These are phyloP conservation scores for Girardinichthys multiradiatus DNA, from an alignment of 2,113 vertebrate genomes.

Conservation along the genomic window DNA sequence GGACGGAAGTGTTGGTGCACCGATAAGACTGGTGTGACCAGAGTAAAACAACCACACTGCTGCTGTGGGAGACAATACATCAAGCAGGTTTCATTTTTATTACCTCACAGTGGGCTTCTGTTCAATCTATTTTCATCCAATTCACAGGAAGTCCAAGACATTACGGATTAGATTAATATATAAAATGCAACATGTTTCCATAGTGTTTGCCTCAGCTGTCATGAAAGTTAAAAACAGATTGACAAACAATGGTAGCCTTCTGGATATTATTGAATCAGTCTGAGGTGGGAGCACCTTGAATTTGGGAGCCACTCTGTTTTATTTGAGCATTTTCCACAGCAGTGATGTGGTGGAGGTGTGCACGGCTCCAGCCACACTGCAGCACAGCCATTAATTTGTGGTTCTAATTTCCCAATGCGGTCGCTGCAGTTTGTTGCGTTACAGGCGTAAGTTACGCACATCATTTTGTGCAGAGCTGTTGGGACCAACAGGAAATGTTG, in stretches of 20 bases:
- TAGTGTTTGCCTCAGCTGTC: too few species aligned
- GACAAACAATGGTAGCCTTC: too few species aligned
- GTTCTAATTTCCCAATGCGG: background rate
- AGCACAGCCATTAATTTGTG: background rate
- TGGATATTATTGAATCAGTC: too few species aligned
- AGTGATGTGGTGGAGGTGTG: background rate
- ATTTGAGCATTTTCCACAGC: too few species aligned
- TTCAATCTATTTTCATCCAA: background rate
- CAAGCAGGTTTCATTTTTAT: background rate
- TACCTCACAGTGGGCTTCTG: too few species aligned
- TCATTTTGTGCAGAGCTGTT: background rate
- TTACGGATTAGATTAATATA: background rate
- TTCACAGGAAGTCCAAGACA: background rate
- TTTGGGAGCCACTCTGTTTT: too few species aligned
- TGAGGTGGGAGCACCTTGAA: too few species aligned
- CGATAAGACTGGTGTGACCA: slow-evolving; percentile 58
- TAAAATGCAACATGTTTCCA: background rate
- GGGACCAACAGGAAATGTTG: background rate
- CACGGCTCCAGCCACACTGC: background rate
- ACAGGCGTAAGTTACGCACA: background rate
- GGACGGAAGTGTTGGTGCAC: slow-evolving; percentile 43
- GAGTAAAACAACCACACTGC: slow-evolving; percentile 34
- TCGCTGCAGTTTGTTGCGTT: background rate
- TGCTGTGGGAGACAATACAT: slow-evolving; percentile 29
- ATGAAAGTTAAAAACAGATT: too few species aligned